A percentile compares a stretch with the other conserved stretches of the same genome.
phyloP scores from a whole-genome alignment of 1,140 invertebrate genomes.

The Calephelis nemesis region DNA sequence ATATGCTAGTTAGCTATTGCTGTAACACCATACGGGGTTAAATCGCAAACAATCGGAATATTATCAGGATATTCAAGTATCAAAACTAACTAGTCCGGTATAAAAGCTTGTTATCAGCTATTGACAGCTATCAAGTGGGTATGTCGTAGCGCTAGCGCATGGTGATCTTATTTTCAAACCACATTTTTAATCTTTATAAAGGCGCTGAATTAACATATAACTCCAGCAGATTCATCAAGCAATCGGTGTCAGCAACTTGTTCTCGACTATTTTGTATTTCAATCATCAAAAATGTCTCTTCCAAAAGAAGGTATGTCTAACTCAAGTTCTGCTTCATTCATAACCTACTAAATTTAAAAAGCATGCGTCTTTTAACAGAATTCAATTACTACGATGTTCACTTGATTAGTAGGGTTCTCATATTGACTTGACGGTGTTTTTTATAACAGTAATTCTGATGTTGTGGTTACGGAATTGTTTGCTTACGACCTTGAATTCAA shows the following conservation, averaged over 20 bases:
- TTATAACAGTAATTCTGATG: neutral
- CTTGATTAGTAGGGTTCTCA: conserved; percentile 19
- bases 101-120: conserved; percentile 41
- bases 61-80: conserved; percentile 20
- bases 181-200: conserved; percentile 64
- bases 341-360: conserved; percentile 41
- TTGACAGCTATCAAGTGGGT: conserved; percentile 38
- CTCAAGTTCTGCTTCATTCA: conserved; percentile 33
- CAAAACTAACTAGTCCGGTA: conserved; percentile 28
- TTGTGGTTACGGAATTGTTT: conserved; percentile 21
- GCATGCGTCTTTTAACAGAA: neutral
- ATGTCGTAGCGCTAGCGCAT: conserved; percentile 52
- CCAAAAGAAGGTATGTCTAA: conserved; percentile 64
- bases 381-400: neutral
- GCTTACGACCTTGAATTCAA: conserved; percentile 26
- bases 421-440: conserved; percentile 29
- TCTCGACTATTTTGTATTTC: neutral
- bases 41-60: too few species aligned
- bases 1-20: too few species aligned
- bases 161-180: conserved; percentile 45
- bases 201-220: conserved; percentile 20
- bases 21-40: too few species aligned
- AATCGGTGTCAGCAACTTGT: conserved; percentile 19
- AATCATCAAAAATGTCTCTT: conserved; percentile 47
- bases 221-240: conserved; percentile 1